A percentile compares a stretch with the other conserved stretches of the same genome.
Evolutionary conservation across 2,888 invertebrate genomes (phyloP).

Genomic region (Drosophila quinaria): DNA sequence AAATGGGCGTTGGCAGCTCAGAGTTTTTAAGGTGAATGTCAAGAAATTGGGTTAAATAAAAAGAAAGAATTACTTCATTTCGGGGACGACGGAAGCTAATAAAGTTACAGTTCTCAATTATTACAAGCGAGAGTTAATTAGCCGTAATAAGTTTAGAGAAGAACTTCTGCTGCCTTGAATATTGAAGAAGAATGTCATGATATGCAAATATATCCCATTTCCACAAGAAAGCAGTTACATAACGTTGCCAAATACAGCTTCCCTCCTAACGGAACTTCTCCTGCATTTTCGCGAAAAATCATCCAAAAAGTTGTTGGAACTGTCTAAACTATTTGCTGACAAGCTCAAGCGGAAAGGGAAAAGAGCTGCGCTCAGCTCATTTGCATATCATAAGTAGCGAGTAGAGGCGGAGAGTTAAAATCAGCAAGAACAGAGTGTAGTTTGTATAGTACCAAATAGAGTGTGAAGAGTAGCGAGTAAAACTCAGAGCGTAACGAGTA

Average conservation of each 20-base stretch:
- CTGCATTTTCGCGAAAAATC: not conserved
- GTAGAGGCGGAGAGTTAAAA: not conserved
- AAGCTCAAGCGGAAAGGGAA: not conserved
- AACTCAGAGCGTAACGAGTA: too few species aligned
- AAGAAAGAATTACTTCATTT: conserved; percentile 20
- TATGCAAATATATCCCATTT: conserved; percentile 34
- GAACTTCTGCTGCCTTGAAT: conserved; percentile 2
- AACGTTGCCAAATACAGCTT: not conserved
- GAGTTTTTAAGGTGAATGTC: not conserved
- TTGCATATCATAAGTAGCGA: conserved; percentile 36
- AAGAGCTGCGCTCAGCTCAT: conserved; percentile 44
- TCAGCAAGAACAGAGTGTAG: too few species aligned
- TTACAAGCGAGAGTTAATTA: conserved; percentile 3
- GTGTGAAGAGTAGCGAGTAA: too few species aligned
- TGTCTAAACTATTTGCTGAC: conserved; percentile 25
- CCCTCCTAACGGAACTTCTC: not conserved
- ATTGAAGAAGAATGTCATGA: conserved; percentile 7
- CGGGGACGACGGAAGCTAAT: conserved; percentile 5
- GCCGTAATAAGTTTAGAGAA: not conserved
- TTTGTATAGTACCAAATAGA: too few species aligned
- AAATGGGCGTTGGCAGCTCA: conserved; percentile 13
- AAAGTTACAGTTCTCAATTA: conserved; percentile 1
- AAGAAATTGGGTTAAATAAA: conserved; percentile 15
- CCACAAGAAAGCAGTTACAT: conserved; percentile 12
- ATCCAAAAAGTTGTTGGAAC: conserved; percentile 14